Base-by-base conservation (phyloP, 2,797 vertebrate genomes). In the Sorex maritimensis region DNA sequence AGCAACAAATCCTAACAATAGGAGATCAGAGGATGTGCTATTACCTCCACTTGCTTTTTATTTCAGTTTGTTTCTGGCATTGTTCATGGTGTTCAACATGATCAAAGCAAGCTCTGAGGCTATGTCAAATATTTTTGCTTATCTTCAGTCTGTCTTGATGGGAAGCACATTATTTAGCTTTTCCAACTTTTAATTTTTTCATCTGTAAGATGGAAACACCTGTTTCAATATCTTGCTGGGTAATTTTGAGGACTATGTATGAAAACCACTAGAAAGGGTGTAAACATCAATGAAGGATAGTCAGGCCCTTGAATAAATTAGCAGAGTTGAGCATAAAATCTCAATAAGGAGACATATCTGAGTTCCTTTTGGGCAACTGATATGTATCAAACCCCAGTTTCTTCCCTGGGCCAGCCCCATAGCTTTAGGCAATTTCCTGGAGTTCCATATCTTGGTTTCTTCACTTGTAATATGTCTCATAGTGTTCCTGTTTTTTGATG, bases 51-150 rank as follows among this genome's bases (percentile, higher is more conserved):
- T 86, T 92, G 65, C 61, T n/a, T 86, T 74, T 71, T 14, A 69
- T 28, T 80, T 91, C 30, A 86, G 58, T 80, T 77, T 79, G 19
- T 91, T 73, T 81, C n/a, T 94, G 38, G 7, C 78, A 14, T 44
- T 21, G 7, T 83, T 86, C 9, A 2, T 71, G 12, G 17, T 67
- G 34, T 75, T 87, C 46, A 83, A 81, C 44, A 28, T 24, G 38
- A n/a, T 61, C 58, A 61, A 61, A 61, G n/a, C 9, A 82, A 81
- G 38, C 61, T 65, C 13, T 78, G 38, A 46, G 26, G 15, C 9
- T 69, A 24, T 82, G 26, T 83, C 41, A 68, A 26, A 71, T 68
- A 75, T 68, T 38, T 67, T 26, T 78, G 3, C 13, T n/a, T 89
- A 58, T 1, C 8, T 83, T 85, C 30, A 81, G 5, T 79, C 6